These are phyloP conservation scores for Lepisosteus osseus DNA, from an alignment of 2,113 vertebrate genomes.

Conservation along the genomic window DNA sequence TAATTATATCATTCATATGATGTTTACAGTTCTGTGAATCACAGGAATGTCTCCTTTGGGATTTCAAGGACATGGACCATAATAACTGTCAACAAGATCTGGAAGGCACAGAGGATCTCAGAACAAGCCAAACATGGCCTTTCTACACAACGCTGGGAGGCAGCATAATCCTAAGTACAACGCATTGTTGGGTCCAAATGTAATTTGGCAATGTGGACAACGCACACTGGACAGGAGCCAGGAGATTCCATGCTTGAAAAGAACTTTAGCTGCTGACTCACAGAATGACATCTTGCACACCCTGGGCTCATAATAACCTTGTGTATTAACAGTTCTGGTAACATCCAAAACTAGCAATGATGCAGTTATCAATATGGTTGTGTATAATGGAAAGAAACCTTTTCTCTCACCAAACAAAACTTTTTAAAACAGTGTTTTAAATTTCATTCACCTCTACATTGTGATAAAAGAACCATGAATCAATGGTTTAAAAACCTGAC, in stretches of 20 bases:
- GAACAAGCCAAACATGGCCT: background rate
- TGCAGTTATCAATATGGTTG: no score
- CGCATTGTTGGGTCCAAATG: conserved; percentile 14
- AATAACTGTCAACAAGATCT: background rate
- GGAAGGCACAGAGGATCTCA: background rate
- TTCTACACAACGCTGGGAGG: conserved; percentile 36
- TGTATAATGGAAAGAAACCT: no score
- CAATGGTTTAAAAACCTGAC: no score
- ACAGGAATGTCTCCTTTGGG: no score
- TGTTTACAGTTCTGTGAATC: no score
- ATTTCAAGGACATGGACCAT: background rate
- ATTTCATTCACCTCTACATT: no score
- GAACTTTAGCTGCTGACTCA: conserved; percentile 43
- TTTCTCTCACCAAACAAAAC: no score
- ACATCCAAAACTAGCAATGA: no score
- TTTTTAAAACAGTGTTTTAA: no score
- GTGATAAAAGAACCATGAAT: no score
- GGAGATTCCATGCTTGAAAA: conserved; percentile 33
- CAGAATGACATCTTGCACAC: conserved; percentile 32
- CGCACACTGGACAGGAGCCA: conserved; percentile 24
- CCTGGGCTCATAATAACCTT: background rate
- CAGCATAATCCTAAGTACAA: background rate
- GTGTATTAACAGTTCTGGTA: no score
- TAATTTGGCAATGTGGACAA: conserved; percentile 29
- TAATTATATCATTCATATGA: no score